Percentiles rank a stretch among this genome's conserved stretches.
phyloP scores from a whole-genome alignment of 2,888 invertebrate species.

The Gisinianus flammeolus region DNA sequence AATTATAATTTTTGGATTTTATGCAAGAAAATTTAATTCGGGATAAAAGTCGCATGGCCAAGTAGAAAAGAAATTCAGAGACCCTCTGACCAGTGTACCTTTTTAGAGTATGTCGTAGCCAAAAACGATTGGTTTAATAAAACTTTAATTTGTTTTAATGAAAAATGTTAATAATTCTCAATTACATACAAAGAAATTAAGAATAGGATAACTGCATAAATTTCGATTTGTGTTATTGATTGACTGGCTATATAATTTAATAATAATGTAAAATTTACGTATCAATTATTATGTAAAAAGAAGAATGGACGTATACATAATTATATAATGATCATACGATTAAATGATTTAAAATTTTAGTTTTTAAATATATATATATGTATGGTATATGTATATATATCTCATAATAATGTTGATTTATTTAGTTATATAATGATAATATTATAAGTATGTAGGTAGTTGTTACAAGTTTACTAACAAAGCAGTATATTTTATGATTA shows the following conservation, averaged over 20 bases:
- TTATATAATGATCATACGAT: background rate
- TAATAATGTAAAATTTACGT: constrained; percentile 1
- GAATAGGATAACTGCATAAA: background rate
- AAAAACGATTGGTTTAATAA: background rate
- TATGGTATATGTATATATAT: background rate
- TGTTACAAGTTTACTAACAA: constrained; percentile 9
- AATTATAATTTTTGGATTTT: background rate
- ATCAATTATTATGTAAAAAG: background rate
- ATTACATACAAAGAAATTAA: background rate
- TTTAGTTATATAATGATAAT: background rate
- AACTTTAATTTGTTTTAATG: no score
- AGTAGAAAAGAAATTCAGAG: background rate
- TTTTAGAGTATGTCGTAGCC: background rate
- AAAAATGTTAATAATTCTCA: background rate
- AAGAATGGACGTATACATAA: background rate
- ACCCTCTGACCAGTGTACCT: background rate
- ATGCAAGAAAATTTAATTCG: background rate
- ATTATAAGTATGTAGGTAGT: background rate
- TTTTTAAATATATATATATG: background rate
- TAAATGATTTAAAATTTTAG: background rate
- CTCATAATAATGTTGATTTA: background rate
- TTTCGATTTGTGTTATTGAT: constrained; percentile 8
- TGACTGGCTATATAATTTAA: background rate
- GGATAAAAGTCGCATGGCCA: background rate
- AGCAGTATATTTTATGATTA: constrained; percentile 10